phyloP scores from a whole-genome alignment of 64 coral and sea anemone species.

The Astreopora myriophthalma region DNA sequence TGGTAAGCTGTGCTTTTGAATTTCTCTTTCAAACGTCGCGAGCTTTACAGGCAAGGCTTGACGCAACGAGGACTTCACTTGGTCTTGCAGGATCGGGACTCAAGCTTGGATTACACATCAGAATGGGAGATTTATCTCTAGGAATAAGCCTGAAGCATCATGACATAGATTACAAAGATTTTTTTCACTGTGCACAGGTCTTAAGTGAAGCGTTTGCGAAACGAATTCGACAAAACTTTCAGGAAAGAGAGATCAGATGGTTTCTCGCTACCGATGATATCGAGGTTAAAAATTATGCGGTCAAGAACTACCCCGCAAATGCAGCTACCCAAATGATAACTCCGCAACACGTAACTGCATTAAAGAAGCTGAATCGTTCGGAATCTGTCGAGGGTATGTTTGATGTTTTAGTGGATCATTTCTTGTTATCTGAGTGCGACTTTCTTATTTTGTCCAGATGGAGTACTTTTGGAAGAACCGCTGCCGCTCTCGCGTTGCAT shows the following conservation, averaged over 20 bases:
- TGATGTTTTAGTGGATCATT: conserved; percentile 61
- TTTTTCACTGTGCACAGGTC: conserved; percentile 1
- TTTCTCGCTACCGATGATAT: conserved; percentile 52
- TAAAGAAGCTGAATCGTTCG: neutral
- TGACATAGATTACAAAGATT: neutral
- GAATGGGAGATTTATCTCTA: conserved; percentile 15
- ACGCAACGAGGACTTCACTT: neutral
- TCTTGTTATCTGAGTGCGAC: conserved; percentile 69
- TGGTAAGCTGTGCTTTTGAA: conserved; percentile 51
- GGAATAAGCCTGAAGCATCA: neutral
- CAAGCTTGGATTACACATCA: conserved; percentile 30
- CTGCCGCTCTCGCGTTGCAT: conserved; percentile 52
- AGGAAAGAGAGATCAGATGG: neutral
- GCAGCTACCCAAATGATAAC: conserved; percentile 29
- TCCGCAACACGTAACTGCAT: conserved; percentile 61
- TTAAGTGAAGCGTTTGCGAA: neutral
- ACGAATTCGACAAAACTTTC: neutral
- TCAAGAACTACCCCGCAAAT: conserved; percentile 11
- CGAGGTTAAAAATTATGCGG: neutral
- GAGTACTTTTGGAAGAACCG: conserved; percentile 60
- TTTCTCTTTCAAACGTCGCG: conserved; percentile 37
- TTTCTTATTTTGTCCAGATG: conserved; percentile 60
- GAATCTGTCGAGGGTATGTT: conserved; percentile 14
- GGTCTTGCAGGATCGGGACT: neutral
- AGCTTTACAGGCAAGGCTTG: neutral